Evolutionary conservation across 2,888 invertebrate genomes (phyloP).

Genomic region (Plagodis pulveraria): DNA sequence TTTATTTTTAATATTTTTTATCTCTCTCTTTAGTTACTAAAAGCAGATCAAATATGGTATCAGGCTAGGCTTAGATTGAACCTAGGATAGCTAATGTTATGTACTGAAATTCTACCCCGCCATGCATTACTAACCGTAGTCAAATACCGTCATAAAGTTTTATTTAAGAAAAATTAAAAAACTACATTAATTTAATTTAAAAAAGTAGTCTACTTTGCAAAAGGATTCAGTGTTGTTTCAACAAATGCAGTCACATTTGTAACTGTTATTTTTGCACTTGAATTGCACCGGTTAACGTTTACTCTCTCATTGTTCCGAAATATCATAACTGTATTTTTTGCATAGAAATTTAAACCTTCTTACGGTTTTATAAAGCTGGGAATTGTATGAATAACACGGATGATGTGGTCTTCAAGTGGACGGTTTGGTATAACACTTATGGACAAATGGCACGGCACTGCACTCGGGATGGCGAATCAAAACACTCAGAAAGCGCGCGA

Average conservation of each 20-base stretch:
- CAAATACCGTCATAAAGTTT: too few relatives aligned
- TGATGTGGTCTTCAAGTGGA: conserved; percentile 39
- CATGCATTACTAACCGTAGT: too few relatives aligned
- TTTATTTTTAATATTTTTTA: too few relatives aligned
- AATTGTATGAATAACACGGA: neutral
- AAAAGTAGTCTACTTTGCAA: conserved; percentile 41
- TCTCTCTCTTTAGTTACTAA: too few relatives aligned
- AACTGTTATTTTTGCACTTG: conserved; percentile 71
- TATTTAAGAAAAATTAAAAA: too few relatives aligned
- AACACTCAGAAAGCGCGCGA: conserved; percentile 69
- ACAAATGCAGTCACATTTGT: conserved; percentile 73
- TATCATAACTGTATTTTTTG: conserved; percentile 2
- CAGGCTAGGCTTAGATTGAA: too few relatives aligned
- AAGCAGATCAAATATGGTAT: too few relatives aligned
- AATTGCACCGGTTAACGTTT: conserved; percentile 68
- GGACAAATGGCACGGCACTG: conserved; percentile 68
- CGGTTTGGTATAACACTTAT: conserved; percentile 72
- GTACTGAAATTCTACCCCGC: too few relatives aligned
- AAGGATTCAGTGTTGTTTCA: conserved; percentile 67
- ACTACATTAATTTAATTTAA: conserved; percentile 14
- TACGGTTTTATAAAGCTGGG: neutral
- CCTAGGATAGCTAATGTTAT: too few relatives aligned
- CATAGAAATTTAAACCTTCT: conserved; percentile 36
- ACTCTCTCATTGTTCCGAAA: conserved; percentile 34
- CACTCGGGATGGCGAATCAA: conserved; percentile 71